Percentiles rank a stretch among this genome's conserved stretches.
phyloP scores from a whole-genome alignment of 2,113 vertebrate genomes.

The Psittacula cyanocephala region DNA sequence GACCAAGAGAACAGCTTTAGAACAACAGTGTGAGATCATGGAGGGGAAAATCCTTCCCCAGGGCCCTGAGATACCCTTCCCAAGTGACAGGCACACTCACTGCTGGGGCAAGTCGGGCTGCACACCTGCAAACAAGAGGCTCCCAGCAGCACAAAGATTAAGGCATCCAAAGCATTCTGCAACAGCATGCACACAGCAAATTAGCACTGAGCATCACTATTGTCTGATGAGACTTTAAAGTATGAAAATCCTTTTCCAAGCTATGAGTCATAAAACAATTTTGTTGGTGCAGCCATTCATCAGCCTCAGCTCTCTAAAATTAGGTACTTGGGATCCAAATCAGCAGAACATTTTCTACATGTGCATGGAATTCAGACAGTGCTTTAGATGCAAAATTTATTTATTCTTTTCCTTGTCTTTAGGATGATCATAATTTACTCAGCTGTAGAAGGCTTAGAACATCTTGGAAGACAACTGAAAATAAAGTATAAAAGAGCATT shows the following conservation, averaged over 20 bases:
- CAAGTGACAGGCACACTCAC: background rate
- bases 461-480: background rate
- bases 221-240: background rate
- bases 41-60: background rate
- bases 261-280: conserved; percentile 16
- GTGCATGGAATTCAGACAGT: background rate
- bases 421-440: background rate
- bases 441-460: background rate
- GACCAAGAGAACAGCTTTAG: fast-evolving
- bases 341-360: background rate
- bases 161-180: background rate
- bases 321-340: background rate
- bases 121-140: background rate
- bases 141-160: background rate
- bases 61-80: background rate
- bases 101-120: background rate
- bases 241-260: background rate
- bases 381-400: background rate
- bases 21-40: fast-evolving
- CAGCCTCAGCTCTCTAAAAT: conserved; percentile 15
- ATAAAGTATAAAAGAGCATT: background rate
- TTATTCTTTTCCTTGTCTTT: background rate
- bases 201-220: fast-evolving
- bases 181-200: background rate
- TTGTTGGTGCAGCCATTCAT: background rate